Base-by-base conservation (phyloP, 2,113 vertebrate genomes). In the Trogon surrucura region DNA sequence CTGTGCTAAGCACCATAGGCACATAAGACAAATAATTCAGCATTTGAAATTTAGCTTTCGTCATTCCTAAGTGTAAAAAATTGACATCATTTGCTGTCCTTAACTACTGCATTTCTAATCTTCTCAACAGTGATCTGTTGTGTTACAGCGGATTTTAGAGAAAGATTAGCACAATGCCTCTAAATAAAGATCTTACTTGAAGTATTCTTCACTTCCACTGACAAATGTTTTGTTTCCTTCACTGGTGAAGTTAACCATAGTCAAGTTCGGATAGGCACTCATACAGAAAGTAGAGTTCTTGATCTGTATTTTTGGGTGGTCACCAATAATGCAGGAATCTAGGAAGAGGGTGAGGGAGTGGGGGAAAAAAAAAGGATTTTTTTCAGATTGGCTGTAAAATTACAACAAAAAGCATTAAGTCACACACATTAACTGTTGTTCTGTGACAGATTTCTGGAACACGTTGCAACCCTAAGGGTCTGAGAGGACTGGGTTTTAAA, bases 181-280 rank as follows among this genome's bases (percentile, higher is more conserved):
- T 12, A 93, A 85, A 88, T 8, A 29, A 45, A 47, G 14, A 14
- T 97, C 99, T 99, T 98, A 99, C 99, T 99, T 99, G 98, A 99
- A 99, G 91, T 99, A 99, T 80, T 99, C 99, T 97, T 99, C 99
- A 23, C 99, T 99, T 61, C 99, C 99, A 87, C 99, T 99, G 98
- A 99, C 99, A 60, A 99, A 99, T 0, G 98, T 99, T 96, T 99
- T 99, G 97, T 99, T 99, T 66, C 94, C 96, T 45, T 97, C 93
- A 45, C 98, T 98, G 97, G 99, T 98, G 97, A 99, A 99, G 83
- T 99, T 97, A 57, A 99, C 97, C 98, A 98, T 98, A 10, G 97
- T 99, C 96, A 99, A 95, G 97, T 99, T 99, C 44, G 98, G 98
- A 91, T 98, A 99, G 75, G 99, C 98, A n/a, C 98, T 98, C 98